Conservation (phyloP, 1,140 invertebrate genomes). For the Sycophaga agraensis region DNA sequence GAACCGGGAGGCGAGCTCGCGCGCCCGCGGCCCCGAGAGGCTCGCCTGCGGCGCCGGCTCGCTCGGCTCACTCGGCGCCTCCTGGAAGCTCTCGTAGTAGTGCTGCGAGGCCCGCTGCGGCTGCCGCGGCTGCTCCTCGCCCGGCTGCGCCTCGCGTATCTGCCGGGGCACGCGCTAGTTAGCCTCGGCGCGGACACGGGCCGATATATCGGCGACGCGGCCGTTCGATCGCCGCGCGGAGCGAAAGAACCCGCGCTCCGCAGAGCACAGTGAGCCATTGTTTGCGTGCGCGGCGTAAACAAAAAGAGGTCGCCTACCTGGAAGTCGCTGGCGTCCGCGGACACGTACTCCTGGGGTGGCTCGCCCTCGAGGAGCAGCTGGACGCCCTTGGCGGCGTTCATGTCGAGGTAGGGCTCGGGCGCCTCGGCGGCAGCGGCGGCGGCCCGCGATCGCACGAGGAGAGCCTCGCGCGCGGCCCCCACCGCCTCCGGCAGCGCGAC, state of each 20-base stretch:
- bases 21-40: slow-evolving; percentile 38
- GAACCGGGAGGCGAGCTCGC: slow-evolving; percentile 38
- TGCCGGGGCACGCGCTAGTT: too few relatives aligned
- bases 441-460: slow-evolving; percentile 40
- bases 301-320: too few relatives aligned
- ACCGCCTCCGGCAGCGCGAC: slow-evolving; percentile 39
- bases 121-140: too few relatives aligned
- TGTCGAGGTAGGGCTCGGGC: slow-evolving; percentile 49
- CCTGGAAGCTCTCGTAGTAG: slow-evolving; percentile 47
- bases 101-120: slow-evolving; percentile 26
- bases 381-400: slow-evolving; percentile 42
- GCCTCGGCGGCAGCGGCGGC: slow-evolving; percentile 28
- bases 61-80: slow-evolving; percentile 16
- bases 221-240: too few relatives aligned
- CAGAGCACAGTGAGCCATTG: too few relatives aligned
- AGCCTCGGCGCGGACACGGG: too few relatives aligned
- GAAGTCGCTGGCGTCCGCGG: slow-evolving; percentile 35
- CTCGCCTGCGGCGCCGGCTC: slow-evolving; percentile 30
- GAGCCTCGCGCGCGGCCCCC: slow-evolving; percentile 34
- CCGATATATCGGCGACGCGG: too few relatives aligned
- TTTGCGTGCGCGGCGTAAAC: too few relatives aligned
- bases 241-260: too few relatives aligned
- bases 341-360: slow-evolving; percentile 33
- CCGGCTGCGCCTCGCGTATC: too few relatives aligned
- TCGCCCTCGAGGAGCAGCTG: neutral